Base-by-base conservation (phyloP, 1,140 invertebrate species). In the Hyposmocoma kahamanoa region DNA sequence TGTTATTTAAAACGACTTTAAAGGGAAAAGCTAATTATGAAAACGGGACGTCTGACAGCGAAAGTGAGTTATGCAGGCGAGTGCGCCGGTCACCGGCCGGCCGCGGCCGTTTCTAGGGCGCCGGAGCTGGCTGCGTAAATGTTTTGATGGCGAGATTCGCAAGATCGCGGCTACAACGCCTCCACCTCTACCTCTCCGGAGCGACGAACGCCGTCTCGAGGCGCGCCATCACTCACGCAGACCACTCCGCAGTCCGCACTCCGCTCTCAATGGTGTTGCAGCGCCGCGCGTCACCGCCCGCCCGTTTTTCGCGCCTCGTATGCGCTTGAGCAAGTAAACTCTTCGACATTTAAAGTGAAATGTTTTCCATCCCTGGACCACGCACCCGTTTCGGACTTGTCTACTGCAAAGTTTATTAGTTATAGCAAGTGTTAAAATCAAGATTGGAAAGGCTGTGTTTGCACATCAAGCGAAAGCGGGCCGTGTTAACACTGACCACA, bases 381-480 rank as follows among this genome's bases (percentile, higher is more conserved):
- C n/a, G n/a, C n/a, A n/a, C n/a, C n/a, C n/a, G n/a, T n/a, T n/a
- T n/a, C n/a, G n/a, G n/a, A n/a, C n/a, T n/a, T n/a, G n/a, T n/a
- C n/a, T n/a, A n/a, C n/a, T n/a, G n/a, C n/a, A n/a, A n/a, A n/a
- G n/a, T n/a, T n/a, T n/a, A n/a, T n/a, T n/a, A n/a, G n/a, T n/a
- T n/a, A n/a, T n/a, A n/a, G n/a, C 32, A 8, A 36, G 32, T 36
- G 32, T 17, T 36, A 13, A 15, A 6, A 36, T 15, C 32, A 17
- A 36, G 32, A 36, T 17, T 36, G 6, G 32, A 63, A 57, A 63
- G 58, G 54, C 60, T 62, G 64, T 72, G 62, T 75, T 75, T 78
- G 67, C 61, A 62, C 58, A 64, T 56, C 48, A 55, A 77, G 79
- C 75, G 79, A 83, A 83, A 81, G 79, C 77, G 72, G 75, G 59